These are phyloP conservation scores for Coreius guichenoti DNA, from an alignment of 2,797 vertebrate species.

Conservation along the genomic window DNA sequence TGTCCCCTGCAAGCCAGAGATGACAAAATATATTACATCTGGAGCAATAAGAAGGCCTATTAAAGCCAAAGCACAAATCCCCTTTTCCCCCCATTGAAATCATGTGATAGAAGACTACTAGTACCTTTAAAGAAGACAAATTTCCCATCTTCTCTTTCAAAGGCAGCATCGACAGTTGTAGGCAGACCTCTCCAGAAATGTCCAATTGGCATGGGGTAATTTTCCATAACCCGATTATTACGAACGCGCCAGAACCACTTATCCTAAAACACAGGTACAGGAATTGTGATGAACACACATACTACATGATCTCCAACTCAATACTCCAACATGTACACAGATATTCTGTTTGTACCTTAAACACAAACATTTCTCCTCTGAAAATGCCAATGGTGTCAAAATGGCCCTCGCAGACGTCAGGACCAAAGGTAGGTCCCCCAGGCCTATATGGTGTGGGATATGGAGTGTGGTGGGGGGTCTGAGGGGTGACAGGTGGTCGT, in stretches of 20 bases:
- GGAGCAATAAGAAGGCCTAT: not conserved
- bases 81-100: not conserved
- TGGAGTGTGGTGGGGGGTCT: conserved; percentile 64
- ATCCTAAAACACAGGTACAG: conserved; percentile 74
- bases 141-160: conserved; percentile 90
- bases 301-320: not conserved
- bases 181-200: conserved; percentile 92
- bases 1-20: conserved; percentile 78
- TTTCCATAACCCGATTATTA: conserved; percentile 86
- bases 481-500: conserved; percentile 71
- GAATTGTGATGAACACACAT: not conserved
- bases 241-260: conserved; percentile 94
- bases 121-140: conserved; percentile 94
- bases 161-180: conserved; percentile 83
- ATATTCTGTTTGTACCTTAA: conserved; percentile 80
- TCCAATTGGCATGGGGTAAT: conserved; percentile 91
- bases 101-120: not conserved
- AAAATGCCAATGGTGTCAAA: conserved; percentile 89
- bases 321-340: not conserved
- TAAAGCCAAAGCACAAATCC: not conserved
- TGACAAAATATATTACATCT: not conserved
- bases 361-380: conserved; percentile 93
- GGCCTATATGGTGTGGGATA: conserved; percentile 73
- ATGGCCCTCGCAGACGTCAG: conserved; percentile 89
- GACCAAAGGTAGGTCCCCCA: conserved; percentile 77